A percentile compares a stretch with the other conserved stretches of the same genome.
phyloP scores from a whole-genome alignment of 2,113 vertebrate genomes.

The Empidonax alnorum region DNA sequence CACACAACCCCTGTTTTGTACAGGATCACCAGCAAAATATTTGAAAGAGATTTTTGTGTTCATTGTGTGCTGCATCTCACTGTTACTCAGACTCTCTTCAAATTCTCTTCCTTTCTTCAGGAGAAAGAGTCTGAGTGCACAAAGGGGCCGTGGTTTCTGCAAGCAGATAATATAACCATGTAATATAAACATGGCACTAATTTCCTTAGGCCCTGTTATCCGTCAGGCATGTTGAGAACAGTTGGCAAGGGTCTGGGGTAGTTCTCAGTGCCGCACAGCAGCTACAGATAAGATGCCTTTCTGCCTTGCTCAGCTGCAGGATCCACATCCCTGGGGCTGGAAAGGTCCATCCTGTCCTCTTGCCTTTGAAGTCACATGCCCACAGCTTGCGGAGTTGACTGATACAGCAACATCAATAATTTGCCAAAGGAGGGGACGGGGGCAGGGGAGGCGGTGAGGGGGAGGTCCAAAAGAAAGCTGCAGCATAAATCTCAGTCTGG shows the following conservation, averaged over 20 bases:
- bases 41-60: neutral
- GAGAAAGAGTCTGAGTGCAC: neutral
- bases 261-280: neutral
- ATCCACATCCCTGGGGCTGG: neutral
- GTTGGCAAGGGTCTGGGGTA: constrained; percentile 41
- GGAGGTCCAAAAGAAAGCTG: neutral
- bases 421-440: neutral
- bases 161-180: constrained; percentile 1
- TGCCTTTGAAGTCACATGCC: neutral
- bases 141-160: constrained; percentile 14
- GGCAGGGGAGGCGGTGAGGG: too few species aligned
- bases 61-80: neutral
- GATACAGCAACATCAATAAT: neutral
- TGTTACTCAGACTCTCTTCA: neutral
- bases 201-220: constrained; percentile 39
- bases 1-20: neutral
- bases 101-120: neutral
- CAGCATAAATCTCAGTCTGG: constrained; percentile 28
- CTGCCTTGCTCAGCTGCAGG: constrained; percentile 5
- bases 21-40: neutral
- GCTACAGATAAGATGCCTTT: neutral
- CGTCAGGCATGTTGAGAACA: constrained; percentile 1
- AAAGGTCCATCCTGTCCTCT: neutral
- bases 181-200: constrained; percentile 16
- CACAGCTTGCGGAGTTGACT: neutral